Base-by-base conservation (phyloP, 2,888 invertebrate genomes). In the Nephrocerus scutellatus region DNA sequence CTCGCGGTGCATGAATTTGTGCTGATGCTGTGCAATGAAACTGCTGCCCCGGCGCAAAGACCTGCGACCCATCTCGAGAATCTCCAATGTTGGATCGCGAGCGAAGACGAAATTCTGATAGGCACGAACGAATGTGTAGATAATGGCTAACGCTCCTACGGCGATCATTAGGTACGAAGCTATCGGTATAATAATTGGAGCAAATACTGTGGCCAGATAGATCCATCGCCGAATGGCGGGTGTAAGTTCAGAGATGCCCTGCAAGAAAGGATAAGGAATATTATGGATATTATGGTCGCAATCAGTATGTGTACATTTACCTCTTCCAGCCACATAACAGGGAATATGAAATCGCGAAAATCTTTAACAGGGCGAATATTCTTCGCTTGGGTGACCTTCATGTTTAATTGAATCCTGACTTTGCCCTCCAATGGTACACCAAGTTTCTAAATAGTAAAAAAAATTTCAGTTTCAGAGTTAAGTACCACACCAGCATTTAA, bases 271-370 rank as follows among this genome's bases (percentile, higher is more conserved):
- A 25, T n/a, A 30, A 22, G 13, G 18, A 20, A 9, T 18, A 32
- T 14, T 33, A 18, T n/a, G n/a, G 23, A 10, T 5, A 29, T 12
- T 13, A 15, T 12, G 19, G 3, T 18, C 7, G 12, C 15, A 24
- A 14, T 12, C 20, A 16, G 16, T 9, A 1, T 29, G 5, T 21
- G 8, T 22, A 3, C 5, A 10, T 57, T 64, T 55, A 82, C 83
- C 76, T 90, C 89, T 65, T 90, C 88, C 3, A 88, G 53, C 89
- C 89, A 89, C 82, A 89, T 86, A 25, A 89, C 79, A 1, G 90
- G 89, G 60, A 88, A 87, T 6, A 85, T 74, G 35, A 85, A 84
- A 57, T 80, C 79, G 0, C 85, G 83, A 54, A 90, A 88, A 46
- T 82, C 76, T 48, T 80, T 70, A 9, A 87, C 86, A 5, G 80